Percentiles rank a stretch among this genome's conserved stretches.
Evolutionary conservation across 92 coral and sea anemone species (phyloP).

Genomic region (Porites lobata): DNA sequence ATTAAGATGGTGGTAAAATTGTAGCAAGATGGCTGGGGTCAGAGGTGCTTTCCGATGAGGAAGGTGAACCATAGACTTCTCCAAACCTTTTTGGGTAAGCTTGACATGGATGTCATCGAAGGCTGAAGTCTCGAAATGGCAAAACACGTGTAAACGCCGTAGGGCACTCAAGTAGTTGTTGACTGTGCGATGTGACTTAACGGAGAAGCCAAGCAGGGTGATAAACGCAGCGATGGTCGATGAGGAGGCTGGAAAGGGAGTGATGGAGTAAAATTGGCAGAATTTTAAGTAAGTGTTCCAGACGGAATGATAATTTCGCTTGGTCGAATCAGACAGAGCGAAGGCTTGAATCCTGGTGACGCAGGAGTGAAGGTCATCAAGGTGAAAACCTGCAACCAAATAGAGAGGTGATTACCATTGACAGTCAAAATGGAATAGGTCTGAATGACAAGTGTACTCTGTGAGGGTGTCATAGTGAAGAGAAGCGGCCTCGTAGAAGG

Average conservation of each 20-base stretch:
- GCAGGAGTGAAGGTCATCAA: background rate
- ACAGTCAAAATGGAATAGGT: conserved; percentile 34
- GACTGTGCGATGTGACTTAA: conserved; percentile 24
- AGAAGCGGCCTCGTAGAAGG: no score
- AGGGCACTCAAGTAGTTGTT: conserved; percentile 25
- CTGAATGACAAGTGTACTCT: no score
- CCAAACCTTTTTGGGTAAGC: conserved; percentile 27
- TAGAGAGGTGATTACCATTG: conserved; percentile 34
- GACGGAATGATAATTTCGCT: conserved; percentile 23
- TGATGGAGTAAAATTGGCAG: conserved; percentile 14
- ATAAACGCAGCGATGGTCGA: conserved; percentile 15
- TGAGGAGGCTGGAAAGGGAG: conserved; percentile 33
- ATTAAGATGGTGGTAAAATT: conserved; percentile 19
- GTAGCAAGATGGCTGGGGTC: conserved; percentile 14
- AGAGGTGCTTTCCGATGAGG: conserved; percentile 40
- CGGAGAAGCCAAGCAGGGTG: conserved; percentile 23
- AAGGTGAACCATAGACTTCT: conserved; percentile 19
- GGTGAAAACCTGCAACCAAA: conserved; percentile 26
- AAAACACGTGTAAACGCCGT: conserved; percentile 16
- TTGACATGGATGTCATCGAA: conserved; percentile 44
- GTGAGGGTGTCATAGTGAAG: no score
- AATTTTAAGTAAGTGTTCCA: conserved; percentile 33
- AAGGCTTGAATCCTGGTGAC: conserved; percentile 25
- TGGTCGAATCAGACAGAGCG: conserved; percentile 16
- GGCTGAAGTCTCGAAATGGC: conserved; percentile 16